Conservation (phyloP, 2,797 vertebrate genomes). For the Bovichtus variegatus region DNA sequence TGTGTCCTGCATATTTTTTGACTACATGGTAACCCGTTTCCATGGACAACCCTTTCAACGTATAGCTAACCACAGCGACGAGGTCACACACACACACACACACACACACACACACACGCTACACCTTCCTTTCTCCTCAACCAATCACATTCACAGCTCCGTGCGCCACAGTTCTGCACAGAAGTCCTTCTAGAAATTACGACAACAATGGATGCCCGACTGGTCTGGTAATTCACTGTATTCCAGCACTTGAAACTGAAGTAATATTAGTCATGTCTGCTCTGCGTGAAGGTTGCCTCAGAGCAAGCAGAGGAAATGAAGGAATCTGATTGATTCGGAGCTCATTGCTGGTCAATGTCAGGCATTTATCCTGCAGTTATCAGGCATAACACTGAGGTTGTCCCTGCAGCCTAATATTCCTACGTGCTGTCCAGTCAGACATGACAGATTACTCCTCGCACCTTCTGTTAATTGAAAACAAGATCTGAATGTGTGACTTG, state of each 20-base stretch:
- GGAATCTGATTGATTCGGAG: slow-evolving; percentile 14
- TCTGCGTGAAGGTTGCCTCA: no score
- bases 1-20: no score
- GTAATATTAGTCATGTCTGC: neutral
- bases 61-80: slow-evolving; percentile 24
- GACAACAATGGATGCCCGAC: neutral
- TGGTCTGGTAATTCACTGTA: neutral
- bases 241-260: neutral
- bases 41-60: slow-evolving; percentile 5
- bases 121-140: slow-evolving; percentile 38
- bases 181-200: neutral
- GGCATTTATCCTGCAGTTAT: neutral
- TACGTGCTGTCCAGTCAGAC: neutral
- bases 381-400: neutral
- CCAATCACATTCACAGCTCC: slow-evolving; percentile 44
- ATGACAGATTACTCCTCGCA: neutral
- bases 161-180: slow-evolving; percentile 6
- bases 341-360: neutral
- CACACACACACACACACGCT: no score
- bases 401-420: neutral
- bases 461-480: slow-evolving; percentile 15
- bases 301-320: neutral
- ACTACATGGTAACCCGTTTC: slow-evolving; percentile 13
- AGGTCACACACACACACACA: slow-evolving; percentile 43
- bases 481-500: neutral